Evolutionary conservation across 2,797 vertebrate species (phyloP).

Genomic region (Selene dorsalis): DNA sequence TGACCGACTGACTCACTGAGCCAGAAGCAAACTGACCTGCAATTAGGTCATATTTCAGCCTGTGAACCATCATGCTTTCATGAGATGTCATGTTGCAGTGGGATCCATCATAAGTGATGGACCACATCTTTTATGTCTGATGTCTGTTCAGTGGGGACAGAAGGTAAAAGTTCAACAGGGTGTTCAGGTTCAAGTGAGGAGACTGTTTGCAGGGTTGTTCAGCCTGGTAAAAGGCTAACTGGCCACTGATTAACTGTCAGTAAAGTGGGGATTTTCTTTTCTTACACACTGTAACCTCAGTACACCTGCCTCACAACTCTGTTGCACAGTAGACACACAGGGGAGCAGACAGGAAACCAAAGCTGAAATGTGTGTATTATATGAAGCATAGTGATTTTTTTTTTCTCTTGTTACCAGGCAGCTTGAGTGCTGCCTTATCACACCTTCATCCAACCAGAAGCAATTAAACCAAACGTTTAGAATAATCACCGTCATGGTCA

Average conservation of each 20-base stretch:
- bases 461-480: constrained; percentile 22
- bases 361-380: constrained; percentile 28
- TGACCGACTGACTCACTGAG: constrained; percentile 40
- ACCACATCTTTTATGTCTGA: constrained; percentile 28
- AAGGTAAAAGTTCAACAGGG: constrained; percentile 33
- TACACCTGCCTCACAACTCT: constrained; percentile 13
- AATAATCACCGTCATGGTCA: constrained; percentile 23
- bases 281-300: constrained; percentile 31
- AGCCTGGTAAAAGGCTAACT: constrained; percentile 31
- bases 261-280: constrained; percentile 37
- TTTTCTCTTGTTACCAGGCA: constrained; percentile 58
- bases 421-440: constrained; percentile 25
- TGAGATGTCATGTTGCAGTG: constrained; percentile 17
- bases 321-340: not conserved
- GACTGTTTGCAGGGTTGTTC: constrained; percentile 35
- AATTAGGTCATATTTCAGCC: constrained; percentile 62
- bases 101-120: constrained; percentile 23
- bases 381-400: constrained; percentile 8
- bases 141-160: constrained; percentile 20
- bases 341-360: not conserved
- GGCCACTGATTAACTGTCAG: constrained; percentile 48
- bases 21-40: constrained; percentile 37
- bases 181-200: constrained; percentile 42
- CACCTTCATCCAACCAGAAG: constrained; percentile 34
- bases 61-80: constrained; percentile 32